Base-by-base conservation (phyloP, 1,140 invertebrate species). In the Bactericera cockerelli region DNA sequence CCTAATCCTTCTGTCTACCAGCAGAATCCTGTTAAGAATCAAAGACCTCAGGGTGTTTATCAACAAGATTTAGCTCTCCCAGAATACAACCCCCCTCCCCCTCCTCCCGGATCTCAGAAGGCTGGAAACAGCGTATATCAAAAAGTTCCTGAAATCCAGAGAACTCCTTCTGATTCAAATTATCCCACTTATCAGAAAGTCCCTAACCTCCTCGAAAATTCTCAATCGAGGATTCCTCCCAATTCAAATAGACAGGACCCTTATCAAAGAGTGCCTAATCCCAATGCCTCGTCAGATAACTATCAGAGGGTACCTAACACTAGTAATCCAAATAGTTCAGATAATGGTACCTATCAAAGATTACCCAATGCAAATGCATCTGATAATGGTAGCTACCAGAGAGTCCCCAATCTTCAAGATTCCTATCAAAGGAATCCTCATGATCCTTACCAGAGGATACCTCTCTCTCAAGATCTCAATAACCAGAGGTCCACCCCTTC, bases 391-490 rank as follows among this genome's bases (percentile, higher is more conserved):
- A 59, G 64, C 22, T 65, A 68, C 53, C 67, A 67, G 42, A 61
- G 65, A 33, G 62, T 66, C 36, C 61, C 57, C 71, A 67, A 65
- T 63, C 65, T 55, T 70, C 42, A 49, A 22, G 42, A 49, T 22
- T 22, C 42, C 22, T 49, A 49, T n/a, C 42, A 49, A 16, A 49
- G 42, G 19, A 4, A 10, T 8, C 42, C 42, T 49, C n/a, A 49
- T 49, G 42, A 49, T 49, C 64, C 75, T 63, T 79, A 79, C 64
- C 77, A 79, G 63, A 70, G 75, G 28, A 76, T 79, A 22, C 77
- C 77, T 1, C 68, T 74, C 56, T 75, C 75, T 2, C 76, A 77
- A 70, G 78, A 70, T 57, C 74, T 68, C 67, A 75, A 56, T 66
- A 70, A 49, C 42, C 42, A 49, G 22, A 49, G 42, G 19, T 6